These are phyloP conservation scores for Psettodes erumei DNA, from an alignment of 2,113 vertebrate genomes.

Conservation along the genomic window DNA sequence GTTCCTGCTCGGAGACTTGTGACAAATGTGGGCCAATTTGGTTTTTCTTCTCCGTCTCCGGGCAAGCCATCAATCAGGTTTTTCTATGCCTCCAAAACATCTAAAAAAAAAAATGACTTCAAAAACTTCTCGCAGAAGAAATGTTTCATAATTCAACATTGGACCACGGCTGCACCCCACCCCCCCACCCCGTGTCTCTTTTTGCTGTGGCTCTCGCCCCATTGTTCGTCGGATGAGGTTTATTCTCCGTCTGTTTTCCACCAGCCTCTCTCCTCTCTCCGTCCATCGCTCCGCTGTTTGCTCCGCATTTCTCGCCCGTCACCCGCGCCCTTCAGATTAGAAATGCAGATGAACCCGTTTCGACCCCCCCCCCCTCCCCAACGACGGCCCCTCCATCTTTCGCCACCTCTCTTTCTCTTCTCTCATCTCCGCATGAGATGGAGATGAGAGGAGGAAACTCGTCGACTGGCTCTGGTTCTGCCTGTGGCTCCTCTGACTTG, in stretches of 20 bases:
- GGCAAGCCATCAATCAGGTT: constrained; percentile 66
- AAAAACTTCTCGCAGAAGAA: constrained; percentile 51
- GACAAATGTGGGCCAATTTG: constrained; percentile 66
- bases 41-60: constrained; percentile 44
- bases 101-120: constrained; percentile 19
- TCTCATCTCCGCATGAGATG: constrained; percentile 42
- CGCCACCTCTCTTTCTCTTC: not conserved
- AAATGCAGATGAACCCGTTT: constrained; percentile 76
- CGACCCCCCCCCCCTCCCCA: constrained; percentile 60
- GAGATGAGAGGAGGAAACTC: constrained; percentile 39
- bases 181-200: constrained; percentile 14
- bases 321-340: constrained; percentile 51
- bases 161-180: constrained; percentile 5
- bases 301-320: not conserved
- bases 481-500: constrained; percentile 33
- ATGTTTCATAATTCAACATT: constrained; percentile 64
- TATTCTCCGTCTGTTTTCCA: constrained; percentile 16
- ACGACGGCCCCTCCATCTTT: constrained; percentile 33
- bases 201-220: constrained; percentile 10
- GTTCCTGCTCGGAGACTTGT: constrained; percentile 31
- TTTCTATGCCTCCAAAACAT: constrained; percentile 45
- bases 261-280: constrained; percentile 26
- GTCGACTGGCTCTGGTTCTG: constrained; percentile 46
- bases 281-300: not conserved
- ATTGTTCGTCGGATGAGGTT: constrained; percentile 40